Conservation (phyloP, 35 echinoderm and acorn worm species). For the Ptychodera flava region DNA sequence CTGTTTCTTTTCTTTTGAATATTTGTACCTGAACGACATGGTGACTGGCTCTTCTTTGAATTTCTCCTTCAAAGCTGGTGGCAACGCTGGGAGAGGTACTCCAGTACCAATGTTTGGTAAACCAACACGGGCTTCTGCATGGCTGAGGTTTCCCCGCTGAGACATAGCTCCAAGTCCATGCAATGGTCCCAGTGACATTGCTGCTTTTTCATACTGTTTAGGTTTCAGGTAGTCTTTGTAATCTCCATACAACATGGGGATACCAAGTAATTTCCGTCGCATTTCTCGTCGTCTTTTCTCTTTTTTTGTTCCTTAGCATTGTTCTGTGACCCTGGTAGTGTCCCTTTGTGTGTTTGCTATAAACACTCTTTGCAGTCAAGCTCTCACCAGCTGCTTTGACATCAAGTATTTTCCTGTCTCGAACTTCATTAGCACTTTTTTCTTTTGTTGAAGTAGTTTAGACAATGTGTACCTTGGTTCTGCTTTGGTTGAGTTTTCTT, state of each 20-base stretch:
- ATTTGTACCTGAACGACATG: neutral
- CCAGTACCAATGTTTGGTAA: neutral
- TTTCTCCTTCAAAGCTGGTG: neutral
- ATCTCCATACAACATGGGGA: neutral
- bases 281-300: neutral
- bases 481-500: neutral
- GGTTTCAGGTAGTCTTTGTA: neutral
- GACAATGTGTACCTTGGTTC: neutral
- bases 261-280: neutral
- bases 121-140: neutral
- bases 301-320: too few species aligned
- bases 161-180: neutral
- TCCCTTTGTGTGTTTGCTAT: neutral
- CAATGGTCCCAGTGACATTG: neutral
- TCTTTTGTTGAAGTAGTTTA: neutral
- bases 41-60: neutral
- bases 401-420: neutral
- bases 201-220: neutral
- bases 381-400: neutral
- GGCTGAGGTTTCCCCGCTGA: neutral
- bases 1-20: neutral
- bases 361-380: neutral
- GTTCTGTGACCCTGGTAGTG: too few species aligned
- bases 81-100: neutral
- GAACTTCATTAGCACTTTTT: neutral